Evolutionary conservation across 2,113 vertebrate species (phyloP), one percentile per base, ranked within the genome.

Genomic region (Tonatia bakeri): DNA sequence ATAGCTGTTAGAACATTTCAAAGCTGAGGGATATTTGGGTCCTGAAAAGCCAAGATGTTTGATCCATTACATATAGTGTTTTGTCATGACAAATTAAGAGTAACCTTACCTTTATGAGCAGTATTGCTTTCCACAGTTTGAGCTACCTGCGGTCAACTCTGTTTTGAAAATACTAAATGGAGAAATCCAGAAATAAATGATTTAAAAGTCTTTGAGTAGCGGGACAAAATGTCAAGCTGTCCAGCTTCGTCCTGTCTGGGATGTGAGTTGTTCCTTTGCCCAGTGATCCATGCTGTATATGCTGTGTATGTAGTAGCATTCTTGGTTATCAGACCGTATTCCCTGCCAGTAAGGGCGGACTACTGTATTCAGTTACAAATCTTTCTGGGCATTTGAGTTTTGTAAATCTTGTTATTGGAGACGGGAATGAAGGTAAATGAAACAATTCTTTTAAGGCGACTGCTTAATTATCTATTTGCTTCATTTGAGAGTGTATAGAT

Each of bases 1-100:
- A 65, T 92, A 95, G 36, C 45, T 47, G 11, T 91, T 93, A 70
- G n/a, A 94, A 4, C 33, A 61, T 91, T 95, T 97, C 33, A 92
- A 12, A 84, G 9, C 7, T 91, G 10, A 73, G 59, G 38, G 80
- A 91, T 88, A 88, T 75, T 31, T 83, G 45, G 59, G n/a, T 43
- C 64, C 11, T 85, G 65, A 38, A 85, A 87, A 96, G 38, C 36
- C 77, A 52, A 84, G 38, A 91, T 69, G n/a, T 36, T 85, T 59
- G 31, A 45, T 65, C 13, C n/a, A 11, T 65, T 82, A 79, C 31
- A 50, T 38, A 2, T 67, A 94, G 12, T 65, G 40, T 92, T 96
- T 76, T 47, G 20, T 86, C 17, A 38, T 82, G 28, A 82, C 15
- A 79, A 65, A 61, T 10, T 80, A 9, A 22, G 38, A 61, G 14